A percentile compares a stretch with the other conserved stretches of the same genome.
These are phyloP conservation scores for Crotophaga sulcirostris DNA, from an alignment of 2,113 vertebrate genomes.

Conservation along the genomic window DNA sequence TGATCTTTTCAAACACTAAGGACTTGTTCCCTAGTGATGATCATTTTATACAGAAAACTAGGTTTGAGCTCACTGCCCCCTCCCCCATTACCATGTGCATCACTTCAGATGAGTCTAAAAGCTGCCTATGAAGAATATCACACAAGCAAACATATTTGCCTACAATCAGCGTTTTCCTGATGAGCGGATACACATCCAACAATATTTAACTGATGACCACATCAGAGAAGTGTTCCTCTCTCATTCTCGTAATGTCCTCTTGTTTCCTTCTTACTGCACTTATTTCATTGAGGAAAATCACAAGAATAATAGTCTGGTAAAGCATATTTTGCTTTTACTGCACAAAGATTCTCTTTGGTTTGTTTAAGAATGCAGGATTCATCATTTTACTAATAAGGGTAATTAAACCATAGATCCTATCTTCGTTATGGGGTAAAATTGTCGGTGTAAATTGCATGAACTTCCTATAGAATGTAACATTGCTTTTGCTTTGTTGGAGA, in stretches of 20 bases:
- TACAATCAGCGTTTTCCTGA: not conserved
- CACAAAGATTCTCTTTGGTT: not conserved
- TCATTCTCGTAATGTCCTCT: not conserved
- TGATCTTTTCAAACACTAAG: not conserved
- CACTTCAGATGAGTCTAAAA: not conserved
- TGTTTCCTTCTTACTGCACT: not conserved
- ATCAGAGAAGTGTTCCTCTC: not conserved
- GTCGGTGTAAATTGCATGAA: not conserved
- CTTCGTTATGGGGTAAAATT: not conserved
- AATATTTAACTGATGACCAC: not conserved
- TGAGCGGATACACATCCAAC: not conserved
- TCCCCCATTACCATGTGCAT: accelerated
- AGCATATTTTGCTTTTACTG: not conserved
- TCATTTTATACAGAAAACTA: not conserved
- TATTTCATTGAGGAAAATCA: not conserved
- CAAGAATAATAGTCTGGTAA: not conserved
- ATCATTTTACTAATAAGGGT: not conserved
- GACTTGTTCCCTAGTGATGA: not conserved
- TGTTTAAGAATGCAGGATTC: not conserved
- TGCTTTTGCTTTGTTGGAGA: not conserved
- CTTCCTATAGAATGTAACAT: not conserved
- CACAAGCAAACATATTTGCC: not conserved
- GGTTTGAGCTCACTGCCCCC: not conserved
- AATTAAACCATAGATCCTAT: not conserved
- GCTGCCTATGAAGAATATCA: not conserved